These are phyloP conservation scores for Thamnophis elegans DNA, from an alignment of 2,797 vertebrate species.

Conservation along the genomic window DNA sequence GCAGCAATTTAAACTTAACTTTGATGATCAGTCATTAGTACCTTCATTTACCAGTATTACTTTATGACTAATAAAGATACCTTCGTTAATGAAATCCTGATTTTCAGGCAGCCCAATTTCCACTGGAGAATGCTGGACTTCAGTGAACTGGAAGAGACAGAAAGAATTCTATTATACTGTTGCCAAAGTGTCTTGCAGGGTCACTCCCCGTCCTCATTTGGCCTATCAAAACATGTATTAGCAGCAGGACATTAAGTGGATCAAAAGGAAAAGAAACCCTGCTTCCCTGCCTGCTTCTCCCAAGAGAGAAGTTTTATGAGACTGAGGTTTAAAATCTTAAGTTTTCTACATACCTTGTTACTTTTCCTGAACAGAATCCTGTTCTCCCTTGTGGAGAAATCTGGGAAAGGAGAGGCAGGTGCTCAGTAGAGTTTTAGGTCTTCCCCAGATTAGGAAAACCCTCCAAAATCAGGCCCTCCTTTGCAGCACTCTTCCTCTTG, in stretches of 20 bases:
- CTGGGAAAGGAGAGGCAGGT: too few species aligned
- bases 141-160: not conserved
- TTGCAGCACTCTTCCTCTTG: not conserved
- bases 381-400: rapidly evolving
- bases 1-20: not conserved
- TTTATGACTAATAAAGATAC: not conserved
- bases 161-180: not conserved
- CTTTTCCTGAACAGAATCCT: too few species aligned
- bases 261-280: too few species aligned
- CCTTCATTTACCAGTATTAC: not conserved
- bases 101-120: not conserved
- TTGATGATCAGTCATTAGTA: not conserved
- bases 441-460: too few species aligned
- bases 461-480: too few species aligned
- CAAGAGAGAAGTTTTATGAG: too few species aligned
- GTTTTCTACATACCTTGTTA: too few species aligned
- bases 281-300: too few species aligned
- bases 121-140: not conserved
- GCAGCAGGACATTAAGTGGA: too few species aligned
- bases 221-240: too few species aligned
- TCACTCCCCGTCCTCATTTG: not conserved
- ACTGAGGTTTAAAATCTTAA: too few species aligned
- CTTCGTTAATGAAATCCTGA: not conserved
- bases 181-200: not conserved
- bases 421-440: too few species aligned